Evolutionary conservation across 1,140 invertebrate species (phyloP), one percentile per base, ranked within the genome.

Genomic region (Leptinotarsa undecemlineata): DNA sequence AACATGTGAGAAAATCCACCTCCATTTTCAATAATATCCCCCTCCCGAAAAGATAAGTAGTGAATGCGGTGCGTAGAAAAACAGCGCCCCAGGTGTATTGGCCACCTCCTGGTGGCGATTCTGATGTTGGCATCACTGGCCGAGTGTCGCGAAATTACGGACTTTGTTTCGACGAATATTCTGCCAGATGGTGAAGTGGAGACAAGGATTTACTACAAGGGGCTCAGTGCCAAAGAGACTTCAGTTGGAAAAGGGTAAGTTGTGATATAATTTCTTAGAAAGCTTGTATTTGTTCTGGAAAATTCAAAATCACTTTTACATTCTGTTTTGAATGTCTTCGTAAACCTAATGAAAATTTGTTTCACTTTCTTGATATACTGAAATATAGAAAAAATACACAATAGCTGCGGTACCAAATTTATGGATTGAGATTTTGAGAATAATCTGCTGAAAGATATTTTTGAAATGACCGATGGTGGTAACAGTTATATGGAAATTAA

Each of bases 111-210:
- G 77, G 77, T 79, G 79, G 79, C 76, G 26, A 48, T 74, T 19
- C 23, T 76, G 57, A 23, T 61, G 68, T 74, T 73, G 17, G 51
- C 60, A 62, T 14, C 71, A 26, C 21, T 63, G 23, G 51, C 20
- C 23, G 62, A 61, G 42, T 69, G 71, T 71, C 62, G 68, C 71
- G 61, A 86, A 71, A 83, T 87, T 23, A 82, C 85, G 61, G 88
- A 91, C 83, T 91, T 91, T 81, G 82, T 91, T 68, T 87, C 88
- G 77, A 87, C 84, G 3, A 90, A 91, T 72, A 82, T 82, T 48
- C 82, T 92, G 8, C 77, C 86, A 33, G 91, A 92, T 79, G 90
- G 90, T 20, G 90, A 92, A 75, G 82, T 88, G 60, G 91, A 92
- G 81, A 87, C 87, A 2, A 82, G 90, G 20, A 85, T 92, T 23